Evolutionary conservation across 1,140 invertebrate genomes (phyloP), one percentile per base, ranked within the genome.

Genomic region (Aculops lycopersici): DNA sequence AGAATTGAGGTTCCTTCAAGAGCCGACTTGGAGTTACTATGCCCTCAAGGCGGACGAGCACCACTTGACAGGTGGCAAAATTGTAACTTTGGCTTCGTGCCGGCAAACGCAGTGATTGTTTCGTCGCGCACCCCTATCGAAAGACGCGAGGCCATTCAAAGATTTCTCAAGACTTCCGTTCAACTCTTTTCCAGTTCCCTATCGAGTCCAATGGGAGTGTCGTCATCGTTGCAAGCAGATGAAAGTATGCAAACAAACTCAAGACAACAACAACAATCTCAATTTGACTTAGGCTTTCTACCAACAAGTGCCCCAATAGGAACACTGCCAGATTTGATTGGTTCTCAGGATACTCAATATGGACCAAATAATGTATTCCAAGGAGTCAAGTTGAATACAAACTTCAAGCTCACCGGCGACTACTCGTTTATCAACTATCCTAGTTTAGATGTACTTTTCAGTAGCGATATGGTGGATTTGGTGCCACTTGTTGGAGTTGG

Each of bases 71-170:
- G 51, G 2, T 58, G 53, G 38, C 41, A 44, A 5, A 45, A 38
- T 4, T 64, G 62, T 48, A 58, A 62, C 47, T 64, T 57, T 58
- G 62, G 81, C 4, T 54, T 56, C 39, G 69, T 83, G 4, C 79
- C 81, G 0, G 70, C 78, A 1, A 71, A 86, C 55, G 75, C 80
- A 3, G 58, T 94, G 20, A 73, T 84, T 1, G 75, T 74, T 2
- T 72, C 74, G 14, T 84, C 78, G 3, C 78, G 73, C 0, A 68
- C 68, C 3, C 58, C 60, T 40, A 51, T 57, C 13, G 60, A 67
- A 12, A 60, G 62, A 21, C 60, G 74, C 24, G 58, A 58, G 43
- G 60, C 55, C 48, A 72, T 66, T 49, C 63, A 66, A 47, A 45
- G 49, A n/a, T 61, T 57, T 42, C 41, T 56, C 20, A 40, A 45